Base-by-base conservation (phyloP, 1,140 invertebrate species). In the Rhyzopertha dominica region DNA sequence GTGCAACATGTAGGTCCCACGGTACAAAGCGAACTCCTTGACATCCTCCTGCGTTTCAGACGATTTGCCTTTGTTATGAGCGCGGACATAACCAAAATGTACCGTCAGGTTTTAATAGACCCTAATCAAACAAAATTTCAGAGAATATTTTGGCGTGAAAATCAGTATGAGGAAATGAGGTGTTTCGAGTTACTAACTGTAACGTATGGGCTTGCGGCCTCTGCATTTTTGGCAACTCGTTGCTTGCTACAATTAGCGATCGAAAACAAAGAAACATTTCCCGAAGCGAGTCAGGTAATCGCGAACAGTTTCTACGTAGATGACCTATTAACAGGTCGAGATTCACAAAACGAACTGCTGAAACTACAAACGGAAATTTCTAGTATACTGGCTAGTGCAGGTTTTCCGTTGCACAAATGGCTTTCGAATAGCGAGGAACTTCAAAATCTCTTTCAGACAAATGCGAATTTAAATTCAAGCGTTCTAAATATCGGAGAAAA, bases 331-430 rank as follows among this genome's bases (percentile, higher is more conserved):
- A 41, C 54, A 16, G 56, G 57, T 30, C 37, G 31, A 3, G 22
- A 47, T 4, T 30, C 49, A 2, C 13, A 54, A 5, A n/a, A 51
- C 17, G 45, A n/a, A n/a, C n/a, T n/a, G n/a, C 5, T 56, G 14
- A 4, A 17, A n/a, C n/a, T n/a, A n/a, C n/a, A 12, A 7, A 12
- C 30, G 5, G 16, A 5, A 7, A 32, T 9, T 14, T 10, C 8
- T n/a, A 5, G 13, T 9, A 69, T 24, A 24, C 48, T 14, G n/a
- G n/a, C n/a, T 29, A 68, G 12, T 35, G 55, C 30, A 14, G 62
- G 67, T 44, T 67, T 67, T 62, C 35, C 55, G 2, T 59, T 63
- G 1, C 66, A 67, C 41, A n/a, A n/a, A n/a, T n/a, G n/a, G n/a
- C n/a, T n/a, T n/a, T n/a, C n/a, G n/a, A n/a, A n/a, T n/a, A n/a